Evolutionary conservation across 2,113 vertebrate species (phyloP), one percentile per base, ranked within the genome.

Genomic region (Polypterus senegalus): DNA sequence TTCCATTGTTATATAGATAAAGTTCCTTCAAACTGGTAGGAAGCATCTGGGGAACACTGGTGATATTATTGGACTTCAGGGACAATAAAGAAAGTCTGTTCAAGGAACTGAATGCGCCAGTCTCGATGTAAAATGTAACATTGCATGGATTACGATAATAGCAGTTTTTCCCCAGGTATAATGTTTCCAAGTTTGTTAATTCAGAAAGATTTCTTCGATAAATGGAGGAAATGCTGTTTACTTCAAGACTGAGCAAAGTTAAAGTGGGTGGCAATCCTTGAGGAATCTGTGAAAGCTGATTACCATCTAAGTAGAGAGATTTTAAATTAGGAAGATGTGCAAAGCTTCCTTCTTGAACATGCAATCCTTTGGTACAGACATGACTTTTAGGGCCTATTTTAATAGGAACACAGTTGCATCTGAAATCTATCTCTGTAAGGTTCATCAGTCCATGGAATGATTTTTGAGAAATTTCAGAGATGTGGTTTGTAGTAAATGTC

Each of bases 121-220:
- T 43, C 63, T 92, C 85, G 44, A 98, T 85, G 3, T 49, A 53
- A 73, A 89, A 98, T 0, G 90, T 89, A 27, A 60, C 66, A 60
- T 94, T 92, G 68, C 95, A 98, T 0, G 92, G 92, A 63, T 98
- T 98, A 57, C 92, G 86, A 69, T 80, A 94, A 69, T 97, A 98
- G 63, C 94, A 98, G 69, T 98, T 98, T 69, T 96, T 91, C 51
- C 94, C 91, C 2, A 97, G 79, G 48, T 93, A 94, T 60, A 98
- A 79, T 0, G 44, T 63, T 75, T 92, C 76, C 51, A 97, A 63
- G 51, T 87, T 90, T 53, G 44, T 62, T 53, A 98, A 70, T 57
- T 83, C 83, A 1, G 89, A 89, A 1, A 98, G 73, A 64, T 87
- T 92, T 54, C 65, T 65, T 72, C 76, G 86, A 3, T 59, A 74